These are phyloP conservation scores for Erpobdella octoculata DNA, from an alignment of 2,888 invertebrate species.

Conservation along the genomic window DNA sequence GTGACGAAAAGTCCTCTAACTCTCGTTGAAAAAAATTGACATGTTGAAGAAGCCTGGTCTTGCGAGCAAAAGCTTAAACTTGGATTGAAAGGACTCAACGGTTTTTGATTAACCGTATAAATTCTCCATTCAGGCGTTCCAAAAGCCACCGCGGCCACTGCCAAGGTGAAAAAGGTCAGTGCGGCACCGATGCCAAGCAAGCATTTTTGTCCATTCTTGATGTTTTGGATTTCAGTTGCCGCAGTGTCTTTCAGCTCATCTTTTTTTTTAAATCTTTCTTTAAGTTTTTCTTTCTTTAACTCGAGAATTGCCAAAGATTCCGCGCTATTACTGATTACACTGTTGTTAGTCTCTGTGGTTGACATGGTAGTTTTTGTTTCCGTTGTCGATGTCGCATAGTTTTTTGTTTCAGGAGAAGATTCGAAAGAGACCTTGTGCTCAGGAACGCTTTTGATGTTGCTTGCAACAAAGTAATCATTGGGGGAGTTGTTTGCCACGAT, in stretches of 20 bases:
- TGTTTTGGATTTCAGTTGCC: constrained; percentile 3
- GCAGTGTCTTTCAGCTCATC: constrained; percentile 11
- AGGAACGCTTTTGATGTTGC: too few species aligned
- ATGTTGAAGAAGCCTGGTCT: background rate
- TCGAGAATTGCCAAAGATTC: background rate
- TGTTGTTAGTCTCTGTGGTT: too few species aligned
- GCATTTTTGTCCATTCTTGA: constrained; percentile 7
- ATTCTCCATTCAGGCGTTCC: constrained; percentile 26
- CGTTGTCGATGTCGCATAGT: background rate
- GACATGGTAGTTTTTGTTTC: background rate
- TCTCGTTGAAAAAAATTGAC: background rate
- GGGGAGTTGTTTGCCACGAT: background rate
- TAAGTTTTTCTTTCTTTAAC: background rate
- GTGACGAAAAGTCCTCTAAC: constrained; percentile 22
- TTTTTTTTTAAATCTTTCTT: background rate
- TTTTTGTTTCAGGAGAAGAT: background rate
- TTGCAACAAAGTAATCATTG: background rate
- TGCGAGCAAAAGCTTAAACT: background rate
- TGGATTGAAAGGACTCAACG: background rate
- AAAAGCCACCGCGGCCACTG: constrained; percentile 1
- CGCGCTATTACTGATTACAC: too few species aligned
- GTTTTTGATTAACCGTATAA: background rate
- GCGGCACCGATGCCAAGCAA: constrained; percentile 3
- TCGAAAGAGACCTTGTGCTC: background rate
- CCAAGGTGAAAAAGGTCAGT: background rate